Base-by-base conservation (phyloP, 1,140 invertebrate genomes). In the Andrena cerasifolii region DNA sequence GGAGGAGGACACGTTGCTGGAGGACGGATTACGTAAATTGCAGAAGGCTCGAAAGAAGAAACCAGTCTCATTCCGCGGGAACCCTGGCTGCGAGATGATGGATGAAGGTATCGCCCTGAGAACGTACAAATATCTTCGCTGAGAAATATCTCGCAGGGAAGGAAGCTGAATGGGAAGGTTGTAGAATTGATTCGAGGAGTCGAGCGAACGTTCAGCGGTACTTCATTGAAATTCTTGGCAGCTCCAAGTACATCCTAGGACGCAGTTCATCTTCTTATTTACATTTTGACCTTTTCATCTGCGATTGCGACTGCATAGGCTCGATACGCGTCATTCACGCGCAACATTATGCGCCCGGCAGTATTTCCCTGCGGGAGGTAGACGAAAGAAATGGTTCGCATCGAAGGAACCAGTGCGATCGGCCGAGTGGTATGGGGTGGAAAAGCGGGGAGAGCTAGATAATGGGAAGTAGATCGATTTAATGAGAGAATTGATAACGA, bases 11-110 rank as follows among this genome's bases (percentile, higher is more conserved):
- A 49, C 66, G 58, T 51, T 49, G 47, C 21, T 16, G n/a, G 31
- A 54, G 59, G n/a, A 54, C 18, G 79, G 82, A 85, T 85, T 78
- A 85, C 82, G 53, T 81, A 81, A 84, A 85, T 81, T 84, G 80
- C 79, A 49, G 33, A 59, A 74, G 70, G 49, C 70, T 81, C 24
- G 36, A 43, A 58, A 43, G 77, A 80, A 71, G 63, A 65, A 74
- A 71, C 49, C 28, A 49, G 36, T 18, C 70, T 68, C 26, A 21
- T 74, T 62, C 43, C 26, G 18, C 3, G 10, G 53, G 36, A 26
- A 59, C 45, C 24, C 43, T 28, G 45, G 40, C 40, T n/a, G 47
- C 14, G 26, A 26, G 40, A 65, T 65, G 62, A 65, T 65, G 62
- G 62, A 47, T 49, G 40, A 49, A 65, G 62, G 62, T 45, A 65